Base-by-base conservation (phyloP, 2,888 invertebrate species). In the Aricia artaxerxes region DNA sequence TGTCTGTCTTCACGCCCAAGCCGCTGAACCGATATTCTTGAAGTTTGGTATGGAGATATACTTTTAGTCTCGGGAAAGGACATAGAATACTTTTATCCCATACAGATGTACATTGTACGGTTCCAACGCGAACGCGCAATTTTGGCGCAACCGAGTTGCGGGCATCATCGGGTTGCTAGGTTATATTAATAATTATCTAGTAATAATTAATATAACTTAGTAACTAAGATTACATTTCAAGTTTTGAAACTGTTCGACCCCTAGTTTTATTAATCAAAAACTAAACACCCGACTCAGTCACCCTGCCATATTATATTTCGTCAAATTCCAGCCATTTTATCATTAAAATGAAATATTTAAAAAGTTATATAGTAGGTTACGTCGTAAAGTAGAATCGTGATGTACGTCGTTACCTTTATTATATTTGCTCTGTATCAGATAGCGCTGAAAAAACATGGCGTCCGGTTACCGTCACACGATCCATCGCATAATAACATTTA, bases 361-460 rank as follows among this genome's bases (percentile, higher is more conserved):
- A 60, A n/a, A 60, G n/a, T 16, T n/a, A 16, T n/a, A n/a, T n/a
- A 60, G 16, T 16, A 24, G 4, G 31, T 64, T 64, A 3, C 31
- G 64, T 11, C 64, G 11, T 64, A 64, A 64, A 64, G 31, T 64
- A 83, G 83, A 83, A 82, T 82, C 80, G 80, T 78, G 79, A 79
- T 80, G 82, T 81, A 80, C 84, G 83, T 80, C 82, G 82, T 85
- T 86, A 84, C 79, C 80, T 83, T 83, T 85, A 86, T 86, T 84
- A 85, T 86, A 84, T 87, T 86, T 85, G 85, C 86, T 83, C 85
- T 86, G 85, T 87, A 84, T 86, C 86, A 83, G 83, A 82, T 88
- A 85, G 84, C 87, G 86, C 83, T 84, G 84, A 86, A 86, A 87
- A 85, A 84, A 83, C 82, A 81, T 81, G 81, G 85, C 84, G 80